phyloP scores from a whole-genome alignment of 2,797 vertebrate genomes.

The Sciurus carolinensis region DNA sequence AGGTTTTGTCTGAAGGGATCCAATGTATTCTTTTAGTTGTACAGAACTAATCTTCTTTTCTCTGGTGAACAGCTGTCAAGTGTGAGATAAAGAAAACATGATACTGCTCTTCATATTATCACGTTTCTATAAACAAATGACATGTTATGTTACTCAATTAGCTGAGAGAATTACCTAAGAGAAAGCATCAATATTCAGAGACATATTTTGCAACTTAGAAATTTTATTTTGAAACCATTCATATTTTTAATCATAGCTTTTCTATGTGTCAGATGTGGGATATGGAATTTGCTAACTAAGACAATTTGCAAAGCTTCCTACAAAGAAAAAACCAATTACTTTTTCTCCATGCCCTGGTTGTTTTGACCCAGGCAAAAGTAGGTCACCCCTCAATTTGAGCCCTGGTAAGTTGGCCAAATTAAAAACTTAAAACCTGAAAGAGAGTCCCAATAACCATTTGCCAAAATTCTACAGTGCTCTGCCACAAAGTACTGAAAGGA shows the following conservation, averaged over 20 bases:
- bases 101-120: constrained; percentile 71
- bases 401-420: constrained; percentile 45
- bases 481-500: not conserved
- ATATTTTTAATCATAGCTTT: constrained; percentile 35
- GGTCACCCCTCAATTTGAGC: constrained; percentile 69
- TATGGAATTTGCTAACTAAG: not conserved
- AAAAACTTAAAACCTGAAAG: constrained; percentile 71
- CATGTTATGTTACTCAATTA: not conserved
- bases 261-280: not conserved
- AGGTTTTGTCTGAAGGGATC: constrained; percentile 80
- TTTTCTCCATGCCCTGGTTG: constrained; percentile 54
- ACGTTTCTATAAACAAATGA: constrained; percentile 25
- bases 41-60: constrained; percentile 85
- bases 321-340: constrained; percentile 33
- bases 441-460: constrained; percentile 12
- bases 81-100: constrained; percentile 86
- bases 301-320: constrained; percentile 26
- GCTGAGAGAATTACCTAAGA: not conserved
- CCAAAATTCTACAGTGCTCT: constrained; percentile 14
- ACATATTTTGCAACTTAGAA: not conserved
- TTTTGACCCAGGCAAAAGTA: constrained; percentile 77
- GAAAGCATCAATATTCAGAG: not conserved
- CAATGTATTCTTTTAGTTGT: constrained; percentile 79
- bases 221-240: not conserved
- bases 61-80: constrained; percentile 87